Conservation (phyloP, 2,113 vertebrate genomes). For the human region DNA sequence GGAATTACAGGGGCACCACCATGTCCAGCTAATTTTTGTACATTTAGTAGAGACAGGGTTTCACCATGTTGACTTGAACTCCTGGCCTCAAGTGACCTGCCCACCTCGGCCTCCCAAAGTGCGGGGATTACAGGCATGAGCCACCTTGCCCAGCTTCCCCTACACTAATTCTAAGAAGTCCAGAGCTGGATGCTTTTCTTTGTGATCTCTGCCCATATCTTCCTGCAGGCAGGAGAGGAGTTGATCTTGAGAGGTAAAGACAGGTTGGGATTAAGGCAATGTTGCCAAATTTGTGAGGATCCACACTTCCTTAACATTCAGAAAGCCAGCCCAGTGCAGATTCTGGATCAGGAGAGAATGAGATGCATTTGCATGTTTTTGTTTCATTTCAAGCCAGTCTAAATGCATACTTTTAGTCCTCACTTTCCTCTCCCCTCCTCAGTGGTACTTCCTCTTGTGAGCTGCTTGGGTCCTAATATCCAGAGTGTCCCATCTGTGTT, state of each 20-base stretch:
- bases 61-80: too few relatives aligned
- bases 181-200: neutral
- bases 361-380: constrained; percentile 60
- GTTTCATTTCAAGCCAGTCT: constrained; percentile 64
- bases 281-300: neutral
- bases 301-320: neutral
- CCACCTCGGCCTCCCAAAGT: too few relatives aligned
- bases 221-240: neutral
- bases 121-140: too few relatives aligned
- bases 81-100: too few relatives aligned
- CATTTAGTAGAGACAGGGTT: too few relatives aligned
- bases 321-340: constrained; percentile 1
- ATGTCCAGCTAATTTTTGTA: too few relatives aligned
- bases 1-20: too few relatives aligned
- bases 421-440: constrained; percentile 83
- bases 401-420: constrained; percentile 82
- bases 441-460: constrained; percentile 82
- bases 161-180: neutral
- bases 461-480: constrained; percentile 83
- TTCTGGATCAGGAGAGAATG: constrained; percentile 49
- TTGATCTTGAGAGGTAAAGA: neutral
- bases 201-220: neutral
- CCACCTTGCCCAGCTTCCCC: neutral
- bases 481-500: constrained; percentile 78
- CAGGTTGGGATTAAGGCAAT: neutral